phyloP scores from a whole-genome alignment of 1,140 invertebrate genomes.

The Cotesia typhae region DNA sequence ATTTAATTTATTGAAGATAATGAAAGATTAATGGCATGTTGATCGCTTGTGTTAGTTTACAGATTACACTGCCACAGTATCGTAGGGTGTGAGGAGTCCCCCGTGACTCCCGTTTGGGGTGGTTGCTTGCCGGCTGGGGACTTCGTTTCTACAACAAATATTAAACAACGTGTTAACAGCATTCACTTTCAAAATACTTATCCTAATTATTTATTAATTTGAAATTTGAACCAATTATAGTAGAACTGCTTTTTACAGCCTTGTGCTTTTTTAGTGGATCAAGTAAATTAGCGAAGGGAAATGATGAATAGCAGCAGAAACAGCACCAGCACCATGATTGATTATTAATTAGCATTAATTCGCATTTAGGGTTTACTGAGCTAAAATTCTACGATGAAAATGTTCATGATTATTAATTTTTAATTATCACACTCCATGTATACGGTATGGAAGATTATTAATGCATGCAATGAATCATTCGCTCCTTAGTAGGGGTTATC shows the following conservation, averaged over 20 bases:
- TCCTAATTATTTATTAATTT: background rate
- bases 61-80: constrained; percentile 97
- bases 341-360: constrained; percentile 19
- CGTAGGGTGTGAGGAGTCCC: constrained; percentile 92
- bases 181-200: background rate
- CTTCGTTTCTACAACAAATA: constrained; percentile 83
- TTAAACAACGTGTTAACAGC: constrained; percentile 13
- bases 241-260: background rate
- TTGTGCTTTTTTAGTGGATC: background rate
- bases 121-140: constrained; percentile 73
- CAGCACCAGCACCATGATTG: constrained; percentile 29
- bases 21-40: constrained; percentile 20
- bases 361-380: background rate
- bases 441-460: background rate
- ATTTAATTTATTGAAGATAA: constrained; percentile 35
- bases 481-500: background rate
- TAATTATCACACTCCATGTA: too few relatives aligned
- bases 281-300: too few relatives aligned
- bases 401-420: background rate
- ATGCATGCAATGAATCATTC: background rate
- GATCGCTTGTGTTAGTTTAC: constrained; percentile 67
- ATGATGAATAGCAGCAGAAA: constrained; percentile 3
- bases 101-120: constrained; percentile 73
- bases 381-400: background rate
- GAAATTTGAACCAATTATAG: background rate